Base-by-base conservation (phyloP, 2,113 vertebrate species). In the Symphodus melops region DNA sequence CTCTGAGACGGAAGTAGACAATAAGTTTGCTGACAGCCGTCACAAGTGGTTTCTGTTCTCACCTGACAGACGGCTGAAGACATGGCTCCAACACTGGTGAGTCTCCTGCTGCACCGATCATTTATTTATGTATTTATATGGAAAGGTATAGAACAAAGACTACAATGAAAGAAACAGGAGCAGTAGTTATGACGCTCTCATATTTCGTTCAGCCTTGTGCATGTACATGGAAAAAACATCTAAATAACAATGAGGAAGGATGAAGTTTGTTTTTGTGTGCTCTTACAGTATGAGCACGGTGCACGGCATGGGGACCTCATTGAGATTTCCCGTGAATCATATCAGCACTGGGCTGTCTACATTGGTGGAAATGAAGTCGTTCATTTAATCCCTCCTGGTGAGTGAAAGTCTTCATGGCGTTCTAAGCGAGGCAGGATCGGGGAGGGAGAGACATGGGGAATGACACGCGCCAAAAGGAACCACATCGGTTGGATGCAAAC, bases 281-380 rank as follows among this genome's bases (percentile, higher is more conserved):
- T 3, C 1, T 51, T 51, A n/a, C 9, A 91, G 88, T 79, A 79
- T 77, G 81, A 91, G 0, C 2, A 62, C 9, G 66, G 71, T 20
- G 92, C 92, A 51, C 82, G 94, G n/a, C 92, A 76, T 8, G 94
- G 95, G 19, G 95, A 96, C 80, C 82, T 96, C 79, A 96, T 96
- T 7, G 94, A 96, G 88, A 94, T 96, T 59, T 90, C 79, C 77
- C 89, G 93, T 28, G 83, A 82, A 16, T 9, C 58, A 0, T 96
- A 95, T 55, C 61, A 90, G 14, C 96, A 96, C 82, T 97, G 96
- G 96, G 96, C 91, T 4, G 25, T 97, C 56, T 96, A 95, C 33
- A 81, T 96, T 9, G 96, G 96, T 0, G 72, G 93, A 1, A 92
- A 94, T 55, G 94, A 90, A 37, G 90, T 96, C 20, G 67, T 97